Evolutionary conservation across 2,113 vertebrate genomes (phyloP), one percentile per base, ranked within the genome.

Genomic region (Petroica traversi): DNA sequence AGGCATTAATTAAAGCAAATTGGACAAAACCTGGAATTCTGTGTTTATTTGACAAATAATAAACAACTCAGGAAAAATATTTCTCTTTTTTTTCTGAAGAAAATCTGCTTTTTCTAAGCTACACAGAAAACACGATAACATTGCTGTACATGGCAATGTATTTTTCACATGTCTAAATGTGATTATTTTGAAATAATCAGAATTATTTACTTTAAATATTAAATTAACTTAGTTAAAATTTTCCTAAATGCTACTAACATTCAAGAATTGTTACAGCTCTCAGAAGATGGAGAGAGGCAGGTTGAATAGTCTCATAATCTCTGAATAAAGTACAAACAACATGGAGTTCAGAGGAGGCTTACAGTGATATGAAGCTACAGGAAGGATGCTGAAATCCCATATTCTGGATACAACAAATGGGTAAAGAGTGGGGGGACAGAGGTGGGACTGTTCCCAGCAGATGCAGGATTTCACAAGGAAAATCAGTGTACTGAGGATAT

Each of bases 31-130:
- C 75, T 91, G 79, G 45, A 91, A 68, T 77, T 79, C 52, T 76
- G 54, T 51, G 31, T 95, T 96, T 96, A 96, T 94, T 96, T 89
- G 36, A 96, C 63, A 95, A 94, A 71, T 52, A 88, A 92, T 73
- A 94, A 91, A 74, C 29, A 85, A 86, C 45, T 87, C 78, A 38
- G 8, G 36, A 81, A 93, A 92, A 80, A 25, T 52, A 31, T 28
- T 68, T 57, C 57, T 36, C 4, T 3, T 20, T 90, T 90, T 80
- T 59, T 41, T 2, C 59, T 77, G 19, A 92, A 52, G 52, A 82
- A 93, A 75, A 63, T 54, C 7, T 62, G 2, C 58, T 93, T 74
- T 66, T 59, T 57, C 69, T 85, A 89, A 61, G 46, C 69, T 87
- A 89, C 33, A 51, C 8, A 92, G 73, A 92, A 62, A 74, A 85